phyloP scores from a whole-genome alignment of 1,140 invertebrate genomes.

The Goniozus legneri region DNA sequence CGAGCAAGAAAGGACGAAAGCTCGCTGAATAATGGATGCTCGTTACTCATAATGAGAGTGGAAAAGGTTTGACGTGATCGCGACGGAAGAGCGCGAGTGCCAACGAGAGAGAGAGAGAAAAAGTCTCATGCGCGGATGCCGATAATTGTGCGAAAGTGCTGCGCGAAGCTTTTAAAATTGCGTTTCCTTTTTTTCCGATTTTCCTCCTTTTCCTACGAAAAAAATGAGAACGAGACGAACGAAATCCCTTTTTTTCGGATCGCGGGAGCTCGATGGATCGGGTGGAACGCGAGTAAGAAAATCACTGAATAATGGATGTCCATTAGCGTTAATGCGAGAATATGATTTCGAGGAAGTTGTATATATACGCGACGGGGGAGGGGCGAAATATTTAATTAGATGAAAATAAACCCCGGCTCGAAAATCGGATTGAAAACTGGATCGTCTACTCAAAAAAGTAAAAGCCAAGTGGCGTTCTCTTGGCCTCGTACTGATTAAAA shows the following conservation, averaged over 20 bases:
- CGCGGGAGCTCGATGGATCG: too few relatives aligned
- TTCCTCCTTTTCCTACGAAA: too few relatives aligned
- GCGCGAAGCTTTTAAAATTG: neutral
- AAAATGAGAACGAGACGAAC: too few relatives aligned
- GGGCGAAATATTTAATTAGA: neutral
- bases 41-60: neutral
- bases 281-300: too few relatives aligned
- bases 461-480: neutral
- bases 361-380: neutral
- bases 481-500: neutral
- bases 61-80: neutral
- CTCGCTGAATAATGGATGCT: constrained; percentile 18
- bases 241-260: too few relatives aligned
- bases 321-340: neutral
- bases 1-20: constrained; percentile 14
- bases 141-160: neutral
- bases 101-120: too few relatives aligned
- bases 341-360: neutral
- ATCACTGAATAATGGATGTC: neutral
- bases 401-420: neutral
- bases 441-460: neutral
- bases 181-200: neutral
- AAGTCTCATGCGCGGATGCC: neutral
- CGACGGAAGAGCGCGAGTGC: too few relatives aligned
- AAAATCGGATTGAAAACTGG: neutral